Base-by-base conservation (phyloP, 1,140 invertebrate species). In the Drosophila obscura region DNA sequence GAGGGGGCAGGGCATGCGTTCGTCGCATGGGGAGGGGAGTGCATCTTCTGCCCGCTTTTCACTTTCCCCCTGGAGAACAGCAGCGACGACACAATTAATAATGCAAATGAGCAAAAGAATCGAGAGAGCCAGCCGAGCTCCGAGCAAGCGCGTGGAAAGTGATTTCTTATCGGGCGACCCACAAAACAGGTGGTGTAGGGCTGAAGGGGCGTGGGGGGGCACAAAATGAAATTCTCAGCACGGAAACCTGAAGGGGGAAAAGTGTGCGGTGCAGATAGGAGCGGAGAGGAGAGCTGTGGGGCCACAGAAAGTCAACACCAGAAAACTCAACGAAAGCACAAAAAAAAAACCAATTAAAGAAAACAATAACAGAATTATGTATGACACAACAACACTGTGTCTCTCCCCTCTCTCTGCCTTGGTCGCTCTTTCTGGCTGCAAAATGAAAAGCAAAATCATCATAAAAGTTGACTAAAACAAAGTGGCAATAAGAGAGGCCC, bases 71-170 rank as follows among this genome's bases (percentile, higher is more conserved):
- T 41, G n/a, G 35, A 72, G 35, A 74, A 44, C 60, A 11, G 48
- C 24, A 53, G 11, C 35, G 43, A 44, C 35, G 43, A 44, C 52
- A 57, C 45, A 87, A 87, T 88, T 76, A 82, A 79, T 28, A 79
- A 87, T 88, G 63, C 57, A 88, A 87, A 88, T 87, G 52, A 75
- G 65, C 35, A 22, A 66, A 66, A 62, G 75, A 82, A 88, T 72
- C 71, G 61, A 11, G 9, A 5, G 5, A 13, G 35, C 35, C 9
- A 39, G 75, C 82, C 19, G 19, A 11, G 9, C 26, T n/a, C n/a
- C n/a, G 5, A 13, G 35, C 35, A 4, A 39, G 75, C 82, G 82
- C 82, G 75, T 87, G 82, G 79, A 87, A 82, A 82, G 79, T 72
- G 79, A 82, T 66, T 75, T 52, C 58, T 71, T 78, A 82, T 88